A percentile compares a stretch with the other conserved stretches of the same genome.
phyloP scores from a whole-genome alignment of 92 coral and sea anemone species.

The Isaurus tuberculatus region DNA sequence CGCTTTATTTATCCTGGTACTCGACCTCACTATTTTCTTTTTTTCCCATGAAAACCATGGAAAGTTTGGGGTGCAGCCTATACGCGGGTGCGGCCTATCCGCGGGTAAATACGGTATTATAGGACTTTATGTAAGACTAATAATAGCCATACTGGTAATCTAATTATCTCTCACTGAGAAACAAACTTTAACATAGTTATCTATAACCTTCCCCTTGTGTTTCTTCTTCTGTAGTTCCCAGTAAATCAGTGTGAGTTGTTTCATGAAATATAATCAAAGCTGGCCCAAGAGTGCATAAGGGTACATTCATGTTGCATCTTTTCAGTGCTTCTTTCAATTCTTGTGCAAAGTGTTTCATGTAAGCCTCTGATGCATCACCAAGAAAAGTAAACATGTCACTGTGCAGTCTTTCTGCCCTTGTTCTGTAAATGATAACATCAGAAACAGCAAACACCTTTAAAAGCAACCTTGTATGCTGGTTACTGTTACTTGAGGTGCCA shows the following conservation, averaged over 20 bases:
- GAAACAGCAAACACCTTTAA: conserved; percentile 96
- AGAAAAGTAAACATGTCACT: conserved; percentile 96
- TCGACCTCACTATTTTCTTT: too few species aligned
- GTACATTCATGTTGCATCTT: conserved; percentile 85
- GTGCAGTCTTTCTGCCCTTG: conserved; percentile 96
- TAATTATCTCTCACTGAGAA: too few species aligned
- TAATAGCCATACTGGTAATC: too few species aligned
- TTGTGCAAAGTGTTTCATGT: conserved; percentile 93
- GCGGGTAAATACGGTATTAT: too few species aligned
- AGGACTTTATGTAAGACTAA: too few species aligned
- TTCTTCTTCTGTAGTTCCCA: conserved; percentile 74
- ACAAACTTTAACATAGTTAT: neutral
- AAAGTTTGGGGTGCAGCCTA: too few species aligned
- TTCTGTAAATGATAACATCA: conserved; percentile 88
- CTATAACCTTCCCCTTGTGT: conserved; percentile 56
- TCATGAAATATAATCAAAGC: conserved; percentile 97
- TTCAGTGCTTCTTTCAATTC: conserved; percentile 87
- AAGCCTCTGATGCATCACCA: conserved; percentile 98
- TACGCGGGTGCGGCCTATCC: too few species aligned
- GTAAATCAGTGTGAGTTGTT: conserved; percentile 90
- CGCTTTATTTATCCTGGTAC: too few species aligned
- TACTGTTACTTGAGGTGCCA: conserved; percentile 90
- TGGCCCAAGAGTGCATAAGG: conserved; percentile 95
- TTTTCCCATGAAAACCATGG: too few species aligned
- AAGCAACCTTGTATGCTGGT: conserved; percentile 86